Percentiles rank a stretch among this genome's conserved stretches.
phyloP scores from a whole-genome alignment of 2,797 vertebrate species.

The Gambusia yucatana region DNA sequence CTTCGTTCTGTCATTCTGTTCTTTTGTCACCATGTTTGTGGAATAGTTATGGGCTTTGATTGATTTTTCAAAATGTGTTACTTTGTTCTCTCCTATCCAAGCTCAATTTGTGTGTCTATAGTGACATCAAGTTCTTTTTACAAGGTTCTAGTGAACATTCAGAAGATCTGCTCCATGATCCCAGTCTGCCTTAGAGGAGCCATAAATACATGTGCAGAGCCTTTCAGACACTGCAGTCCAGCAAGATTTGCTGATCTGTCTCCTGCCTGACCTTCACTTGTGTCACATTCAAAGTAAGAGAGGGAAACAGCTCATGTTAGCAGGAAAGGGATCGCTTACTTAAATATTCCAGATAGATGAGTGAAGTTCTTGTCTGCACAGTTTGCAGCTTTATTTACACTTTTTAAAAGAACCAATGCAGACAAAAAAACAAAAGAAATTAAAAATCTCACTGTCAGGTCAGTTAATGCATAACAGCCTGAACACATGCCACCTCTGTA shows the following conservation, averaged over 20 bases:
- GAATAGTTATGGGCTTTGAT: conserved; percentile 11
- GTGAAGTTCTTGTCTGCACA: conserved; percentile 19
- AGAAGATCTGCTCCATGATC: conserved; percentile 34
- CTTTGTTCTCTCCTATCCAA: background rate
- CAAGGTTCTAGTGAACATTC: conserved; percentile 19
- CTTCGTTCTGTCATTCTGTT: conserved; percentile 29
- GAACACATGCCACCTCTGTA: conserved; percentile 26
- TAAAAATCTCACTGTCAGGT: background rate
- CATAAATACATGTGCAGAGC: conserved; percentile 64
- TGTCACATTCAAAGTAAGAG: conserved; percentile 71
- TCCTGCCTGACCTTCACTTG: conserved; percentile 85
- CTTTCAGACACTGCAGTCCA: conserved; percentile 62
- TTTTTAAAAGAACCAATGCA: conserved; percentile 18
- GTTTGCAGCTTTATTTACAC: conserved; percentile 11
- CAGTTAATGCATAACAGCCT: conserved; percentile 24
- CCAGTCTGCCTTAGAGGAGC: conserved; percentile 42
- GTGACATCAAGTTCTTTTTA: background rate
- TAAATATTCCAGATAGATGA: conserved; percentile 35
- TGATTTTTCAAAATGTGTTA: background rate
- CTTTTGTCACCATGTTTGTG: conserved; percentile 16
- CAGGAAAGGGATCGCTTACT: conserved; percentile 28
- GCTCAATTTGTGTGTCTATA: background rate
- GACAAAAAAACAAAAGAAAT: background rate
- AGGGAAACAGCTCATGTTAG: conserved; percentile 51
- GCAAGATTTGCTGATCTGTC: conserved; percentile 68